These are phyloP conservation scores for Spodoptera litura DNA, from an alignment of 1,140 invertebrate species.

Conservation along the genomic window DNA sequence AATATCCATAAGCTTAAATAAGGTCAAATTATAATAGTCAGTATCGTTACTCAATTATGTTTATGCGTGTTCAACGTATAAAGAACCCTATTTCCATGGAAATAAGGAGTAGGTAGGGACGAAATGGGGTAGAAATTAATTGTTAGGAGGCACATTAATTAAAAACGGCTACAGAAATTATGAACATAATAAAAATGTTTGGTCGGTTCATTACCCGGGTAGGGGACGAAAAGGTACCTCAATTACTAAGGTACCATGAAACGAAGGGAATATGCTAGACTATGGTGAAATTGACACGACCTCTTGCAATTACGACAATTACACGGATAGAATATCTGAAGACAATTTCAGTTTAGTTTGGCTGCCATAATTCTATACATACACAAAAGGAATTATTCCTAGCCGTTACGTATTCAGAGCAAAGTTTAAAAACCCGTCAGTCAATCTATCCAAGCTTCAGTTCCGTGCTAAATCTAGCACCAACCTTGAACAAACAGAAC, in stretches of 20 bases:
- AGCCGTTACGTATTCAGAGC: background rate
- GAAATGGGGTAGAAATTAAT: constrained; percentile 4
- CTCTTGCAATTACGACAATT: too few relatives aligned
- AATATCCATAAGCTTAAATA: background rate
- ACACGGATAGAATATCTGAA: too few relatives aligned
- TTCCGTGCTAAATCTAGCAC: constrained; percentile 13
- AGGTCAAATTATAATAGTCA: constrained; percentile 2
- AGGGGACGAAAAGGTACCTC: background rate
- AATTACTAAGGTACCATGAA: background rate
- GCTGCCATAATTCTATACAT: too few relatives aligned
- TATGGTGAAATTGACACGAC: too few relatives aligned
- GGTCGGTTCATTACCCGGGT: background rate
- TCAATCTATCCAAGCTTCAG: constrained; percentile 1
- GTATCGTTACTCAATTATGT: background rate
- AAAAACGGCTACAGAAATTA: constrained; percentile 9
- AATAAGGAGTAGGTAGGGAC: constrained; percentile 5
- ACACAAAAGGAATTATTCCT: too few relatives aligned
- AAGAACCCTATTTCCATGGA: background rate
- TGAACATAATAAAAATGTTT: constrained; percentile 15
- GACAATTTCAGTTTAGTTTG: too few relatives aligned
- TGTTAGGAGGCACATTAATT: background rate
- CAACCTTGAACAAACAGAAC: constrained; percentile 13
- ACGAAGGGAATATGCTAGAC: background rate
- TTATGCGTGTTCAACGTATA: background rate
- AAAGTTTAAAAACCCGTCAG: constrained; percentile 25